phyloP scores from a whole-genome alignment of 2,113 vertebrate genomes.

The Menidia beryllina region DNA sequence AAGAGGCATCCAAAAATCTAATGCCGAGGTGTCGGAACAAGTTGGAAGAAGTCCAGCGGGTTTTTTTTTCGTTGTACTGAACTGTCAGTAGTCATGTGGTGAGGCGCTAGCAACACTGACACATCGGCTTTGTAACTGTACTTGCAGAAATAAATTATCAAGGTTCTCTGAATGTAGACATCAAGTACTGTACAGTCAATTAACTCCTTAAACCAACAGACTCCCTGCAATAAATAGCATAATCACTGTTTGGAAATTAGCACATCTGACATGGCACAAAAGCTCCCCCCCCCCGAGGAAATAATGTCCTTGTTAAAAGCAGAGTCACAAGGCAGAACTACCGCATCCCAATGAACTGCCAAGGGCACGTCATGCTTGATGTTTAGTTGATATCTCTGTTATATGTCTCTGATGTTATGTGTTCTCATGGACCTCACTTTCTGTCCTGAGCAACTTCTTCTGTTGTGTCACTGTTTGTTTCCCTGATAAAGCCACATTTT shows the following conservation, averaged over 20 bases:
- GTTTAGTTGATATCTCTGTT: conserved; percentile 19
- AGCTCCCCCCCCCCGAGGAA: conserved; percentile 36
- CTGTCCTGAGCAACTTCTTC: not conserved
- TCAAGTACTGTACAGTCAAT: conserved; percentile 28
- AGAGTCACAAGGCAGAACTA: conserved; percentile 55
- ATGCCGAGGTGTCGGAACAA: too few relatives aligned
- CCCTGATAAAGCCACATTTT: not conserved
- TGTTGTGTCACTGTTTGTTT: too few relatives aligned
- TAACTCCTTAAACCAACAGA: conserved; percentile 36
- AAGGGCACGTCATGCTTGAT: conserved; percentile 34
- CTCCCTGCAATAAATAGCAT: conserved; percentile 20
- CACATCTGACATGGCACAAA: conserved; percentile 37
- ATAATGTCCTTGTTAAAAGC: conserved; percentile 51
- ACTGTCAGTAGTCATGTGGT: conserved; percentile 39
- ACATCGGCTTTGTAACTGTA: conserved; percentile 53
- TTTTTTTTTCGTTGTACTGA: conserved; percentile 22
- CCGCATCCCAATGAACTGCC: conserved; percentile 33
- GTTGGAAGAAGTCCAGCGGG: conserved; percentile 15
- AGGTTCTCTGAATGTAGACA: conserved; percentile 19
- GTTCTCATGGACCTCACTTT: not conserved
- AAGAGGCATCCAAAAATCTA: too few relatives aligned
- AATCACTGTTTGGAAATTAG: conserved; percentile 29
- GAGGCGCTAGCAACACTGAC: conserved; percentile 17
- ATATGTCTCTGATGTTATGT: conserved; percentile 12
- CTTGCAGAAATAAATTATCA: conserved; percentile 65